Base-by-base conservation (phyloP, 2,113 vertebrate species). In the Urocolius indicus region DNA sequence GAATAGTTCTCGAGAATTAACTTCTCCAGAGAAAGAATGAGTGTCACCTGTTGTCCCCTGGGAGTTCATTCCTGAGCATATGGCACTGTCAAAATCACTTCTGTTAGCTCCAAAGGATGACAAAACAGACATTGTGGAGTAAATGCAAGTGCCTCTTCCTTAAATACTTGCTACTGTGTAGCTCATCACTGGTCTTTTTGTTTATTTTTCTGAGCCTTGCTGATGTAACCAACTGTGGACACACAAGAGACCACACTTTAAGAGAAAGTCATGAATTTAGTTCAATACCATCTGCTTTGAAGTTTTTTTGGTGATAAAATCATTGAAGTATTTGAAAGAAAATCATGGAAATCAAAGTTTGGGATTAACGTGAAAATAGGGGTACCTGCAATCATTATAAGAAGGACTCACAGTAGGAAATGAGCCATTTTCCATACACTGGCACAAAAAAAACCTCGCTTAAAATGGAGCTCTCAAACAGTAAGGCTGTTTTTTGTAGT, bases 251-350 rank as follows among this genome's bases (percentile, higher is more conserved):
- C 22, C 7, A 52, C 1, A 5, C 0, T 45, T 84, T 73, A 73
- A 46, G 1, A 9, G 76, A 17, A 0, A 4, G 7, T 36, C 24
- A 54, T 15, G 0, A 68, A 58, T 13, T 78, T 18, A 36, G 5
- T 52, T 75, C 45, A 59, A 63, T 32, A 38, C 9, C 18, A 30
- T 45, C 18, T 74, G 12, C 38, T 76, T 65, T 84, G 14, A 89
- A 29, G 3, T 24, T 68, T 78, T 63, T 86, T 36, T 92, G 5
- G 8, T 92, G 5, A 7, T 54, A 46, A 66, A 74, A 63, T 58
- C 51, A 66, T 10, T 51, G 41, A 32, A 36, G 3, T n/a, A 6
- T 75, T 18, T 22, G 17, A 11, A 72, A 87, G 87, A 51, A 54
- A 77, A 27, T 75, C 0, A 36, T 17, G 18, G 43, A 75, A 91